A percentile compares a stretch with the other conserved stretches of the same genome.
These are phyloP conservation scores for Trichonephila clavipes DNA, from an alignment of 1,140 invertebrate genomes.

Conservation along the genomic window DNA sequence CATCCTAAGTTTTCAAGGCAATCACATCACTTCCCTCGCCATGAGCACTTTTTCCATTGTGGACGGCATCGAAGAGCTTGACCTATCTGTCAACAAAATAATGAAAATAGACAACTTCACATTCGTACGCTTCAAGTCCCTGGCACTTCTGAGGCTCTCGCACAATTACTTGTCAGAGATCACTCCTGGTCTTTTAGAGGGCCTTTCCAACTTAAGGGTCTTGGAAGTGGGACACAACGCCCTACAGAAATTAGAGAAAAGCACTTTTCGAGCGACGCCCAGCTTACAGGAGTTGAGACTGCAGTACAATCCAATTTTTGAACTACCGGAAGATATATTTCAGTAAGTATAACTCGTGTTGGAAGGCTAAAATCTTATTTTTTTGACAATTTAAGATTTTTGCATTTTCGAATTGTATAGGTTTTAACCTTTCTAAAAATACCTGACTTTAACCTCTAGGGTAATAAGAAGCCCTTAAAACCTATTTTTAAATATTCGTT, in stretches of 20 bases:
- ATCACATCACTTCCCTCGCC: background rate
- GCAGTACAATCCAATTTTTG: slow-evolving; percentile 44
- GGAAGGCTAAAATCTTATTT: no score
- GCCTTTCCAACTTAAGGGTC: slow-evolving; percentile 36
- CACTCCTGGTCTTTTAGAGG: slow-evolving; percentile 27
- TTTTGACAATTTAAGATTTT: no score
- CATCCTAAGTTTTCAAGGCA: slow-evolving; percentile 37
- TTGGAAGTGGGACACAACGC: slow-evolving; percentile 53
- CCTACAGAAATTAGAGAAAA: background rate
- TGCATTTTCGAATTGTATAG: no score
- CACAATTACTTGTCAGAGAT: slow-evolving; percentile 34
- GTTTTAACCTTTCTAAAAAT: no score
- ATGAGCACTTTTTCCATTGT: slow-evolving; percentile 39
- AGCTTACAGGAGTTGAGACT: slow-evolving; percentile 45
- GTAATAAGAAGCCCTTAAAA: no score
- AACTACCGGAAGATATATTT: slow-evolving; percentile 39
- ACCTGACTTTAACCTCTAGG: no score
- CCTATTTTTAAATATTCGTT: no score
- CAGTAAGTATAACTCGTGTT: slow-evolving; percentile 39
- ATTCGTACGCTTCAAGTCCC: slow-evolving; percentile 8
- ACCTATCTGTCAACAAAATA: slow-evolving; percentile 24
- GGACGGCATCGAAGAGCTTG: slow-evolving; percentile 39
- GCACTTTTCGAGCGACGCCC: background rate
- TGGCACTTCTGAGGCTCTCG: slow-evolving; percentile 19
- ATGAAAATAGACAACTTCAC: slow-evolving; percentile 44